These are phyloP conservation scores for Isurus oxyrinchus DNA, from an alignment of 2,113 vertebrate genomes.

Conservation along the genomic window DNA sequence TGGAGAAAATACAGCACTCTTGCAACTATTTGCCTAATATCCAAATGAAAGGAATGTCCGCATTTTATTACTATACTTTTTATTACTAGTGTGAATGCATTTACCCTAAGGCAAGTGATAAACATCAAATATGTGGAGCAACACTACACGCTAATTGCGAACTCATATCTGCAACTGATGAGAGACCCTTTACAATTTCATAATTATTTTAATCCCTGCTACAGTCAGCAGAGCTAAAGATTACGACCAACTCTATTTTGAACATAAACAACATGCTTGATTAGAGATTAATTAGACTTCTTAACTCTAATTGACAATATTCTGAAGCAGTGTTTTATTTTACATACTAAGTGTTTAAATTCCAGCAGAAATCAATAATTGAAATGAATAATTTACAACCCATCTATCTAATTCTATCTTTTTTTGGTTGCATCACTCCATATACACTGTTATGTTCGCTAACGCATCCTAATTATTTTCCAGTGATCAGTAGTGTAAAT, in stretches of 20 bases:
- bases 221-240: neutral
- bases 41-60: neutral
- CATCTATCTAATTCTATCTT: neutral
- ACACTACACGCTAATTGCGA: neutral
- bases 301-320: neutral
- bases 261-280: neutral
- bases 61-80: neutral
- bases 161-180: neutral
- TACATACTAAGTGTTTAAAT: neutral
- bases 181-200: neutral
- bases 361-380: neutral
- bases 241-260: neutral
- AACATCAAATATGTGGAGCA: neutral
- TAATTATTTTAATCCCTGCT: neutral
- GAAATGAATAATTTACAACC: neutral
- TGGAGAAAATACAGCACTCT: neutral
- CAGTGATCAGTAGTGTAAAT: neutral
- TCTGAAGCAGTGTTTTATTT: neutral
- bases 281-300: neutral
- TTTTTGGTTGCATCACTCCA: neutral
- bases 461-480: neutral
- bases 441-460: neutral
- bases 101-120: neutral
- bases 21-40: neutral
- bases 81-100: neutral